A percentile compares a stretch with the other conserved stretches of the same genome.
Conservation (phyloP, 1,140 invertebrate genomes). For the Atopsyche davidsoni region DNA sequence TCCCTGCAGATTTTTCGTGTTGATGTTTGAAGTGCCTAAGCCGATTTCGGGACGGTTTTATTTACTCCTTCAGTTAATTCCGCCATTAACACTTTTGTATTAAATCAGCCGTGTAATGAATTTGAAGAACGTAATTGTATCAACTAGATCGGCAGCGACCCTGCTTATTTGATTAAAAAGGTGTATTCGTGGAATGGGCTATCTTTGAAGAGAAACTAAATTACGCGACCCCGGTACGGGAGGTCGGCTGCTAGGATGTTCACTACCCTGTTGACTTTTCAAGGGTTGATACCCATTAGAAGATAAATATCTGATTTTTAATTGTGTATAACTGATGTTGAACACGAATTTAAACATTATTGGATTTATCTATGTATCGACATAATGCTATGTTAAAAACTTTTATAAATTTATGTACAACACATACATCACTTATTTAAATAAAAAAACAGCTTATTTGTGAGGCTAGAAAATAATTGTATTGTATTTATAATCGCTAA, state of each 20-base stretch:
- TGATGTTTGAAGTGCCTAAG: slow-evolving; percentile 4
- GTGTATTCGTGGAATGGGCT: slow-evolving; percentile 18
- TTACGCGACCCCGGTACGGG: slow-evolving; percentile 9
- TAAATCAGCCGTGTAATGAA: slow-evolving; percentile 27
- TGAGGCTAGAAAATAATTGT: no score
- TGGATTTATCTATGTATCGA: no score
- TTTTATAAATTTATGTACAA: no score
- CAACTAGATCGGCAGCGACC: slow-evolving; percentile 12
- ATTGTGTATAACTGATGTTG: no score
- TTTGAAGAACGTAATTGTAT: slow-evolving; percentile 24
- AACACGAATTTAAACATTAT: no score
- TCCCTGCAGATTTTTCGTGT: no score
- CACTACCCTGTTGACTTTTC: not conserved
- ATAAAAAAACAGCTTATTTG: no score
- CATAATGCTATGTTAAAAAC: no score
- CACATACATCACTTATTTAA: no score
- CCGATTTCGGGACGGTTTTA: slow-evolving; percentile 3
- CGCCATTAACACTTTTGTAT: slow-evolving; percentile 27
- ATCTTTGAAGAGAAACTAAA: slow-evolving; percentile 16
- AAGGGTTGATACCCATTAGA: no score
- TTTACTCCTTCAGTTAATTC: slow-evolving; percentile 23
- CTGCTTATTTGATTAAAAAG: slow-evolving; percentile 23
- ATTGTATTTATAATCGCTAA: no score
- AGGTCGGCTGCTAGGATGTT: not conserved
- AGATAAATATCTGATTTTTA: no score